Evolutionary conservation across 2,888 invertebrate genomes (phyloP).

Genomic region (Dryobotodes eremita): DNA sequence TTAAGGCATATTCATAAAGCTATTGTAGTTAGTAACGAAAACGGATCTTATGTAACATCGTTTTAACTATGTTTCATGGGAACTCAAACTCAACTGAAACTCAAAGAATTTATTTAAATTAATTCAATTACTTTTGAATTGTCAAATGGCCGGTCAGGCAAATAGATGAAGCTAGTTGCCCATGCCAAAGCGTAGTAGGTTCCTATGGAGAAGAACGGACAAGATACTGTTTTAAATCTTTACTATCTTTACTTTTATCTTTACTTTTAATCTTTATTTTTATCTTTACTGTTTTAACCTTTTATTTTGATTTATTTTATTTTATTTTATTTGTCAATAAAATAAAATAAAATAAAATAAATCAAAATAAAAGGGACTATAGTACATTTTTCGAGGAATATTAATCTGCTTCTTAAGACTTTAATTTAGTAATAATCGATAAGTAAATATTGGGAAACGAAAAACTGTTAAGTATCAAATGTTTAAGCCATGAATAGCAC

Average conservation of each 20-base stretch:
- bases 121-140: neutral
- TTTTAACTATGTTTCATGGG: neutral
- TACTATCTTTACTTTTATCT: too few species aligned
- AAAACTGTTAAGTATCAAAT: too few species aligned
- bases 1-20: neutral
- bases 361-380: too few species aligned
- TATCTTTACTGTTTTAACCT: too few species aligned
- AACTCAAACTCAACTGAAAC: neutral
- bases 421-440: too few species aligned
- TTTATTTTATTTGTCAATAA: too few species aligned
- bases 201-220: neutral
- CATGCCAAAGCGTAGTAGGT: neutral
- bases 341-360: too few species aligned
- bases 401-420: too few species aligned
- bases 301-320: too few species aligned
- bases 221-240: neutral
- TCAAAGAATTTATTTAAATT: neutral
- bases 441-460: too few species aligned
- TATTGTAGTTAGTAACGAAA: neutral
- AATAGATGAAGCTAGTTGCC: neutral
- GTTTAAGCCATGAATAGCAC: neutral
- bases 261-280: too few species aligned
- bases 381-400: too few species aligned
- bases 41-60: neutral
- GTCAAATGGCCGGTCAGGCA: neutral